Evolutionary conservation across 2,113 vertebrate genomes (phyloP), one percentile per base, ranked within the genome.

Genomic region (Phodopus roborovskii): DNA sequence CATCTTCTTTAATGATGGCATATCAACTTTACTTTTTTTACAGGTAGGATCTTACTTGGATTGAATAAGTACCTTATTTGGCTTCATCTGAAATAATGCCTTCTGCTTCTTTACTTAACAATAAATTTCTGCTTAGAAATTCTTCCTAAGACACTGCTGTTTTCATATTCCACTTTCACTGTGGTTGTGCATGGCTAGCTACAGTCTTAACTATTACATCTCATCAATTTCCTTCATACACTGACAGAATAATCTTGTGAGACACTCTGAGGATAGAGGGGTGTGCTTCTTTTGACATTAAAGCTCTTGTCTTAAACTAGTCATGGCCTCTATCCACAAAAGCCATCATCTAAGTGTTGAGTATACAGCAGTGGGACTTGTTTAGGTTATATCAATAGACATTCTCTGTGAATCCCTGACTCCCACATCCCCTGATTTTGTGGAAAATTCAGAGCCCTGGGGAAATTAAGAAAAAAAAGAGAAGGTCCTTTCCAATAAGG

Each of bases 1-100:
- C 7, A 73, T 87, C 33, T 88, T 64, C 11, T 92, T 94, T 90
- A 30, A 30, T 79, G 42, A 78, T 39, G 91, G 89, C 78, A 73
- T 94, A 84, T 79, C n/a, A 70, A 24, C 68, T 78, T 75, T 78
- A 0, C 45, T 50, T 79, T 7, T 78, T 97, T 90, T 87, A 79
- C 3, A 58, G 42, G 22, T 36, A 66, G 26, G 58, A 30, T n/a
- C 90, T 60, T 83, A n/a, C 89, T 94, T 88, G 84, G 20, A 42
- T 2, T 50, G 22, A 88, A 71, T 4, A 94, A 66, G 39, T 1
- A 15, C 15, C 33, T 60, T 90, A 53, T 92, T 90, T 70, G 56
- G 8, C 22, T 81, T 74, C 3, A 64, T 71, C 1, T 85, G 94
- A 39, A 70, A 84, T 20, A 16, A 1, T 60, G 12, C 22, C 17